Evolutionary conservation across 2,113 vertebrate genomes (phyloP), one percentile per base, ranked within the genome.

Genomic region (Cyprinus carpio): DNA sequence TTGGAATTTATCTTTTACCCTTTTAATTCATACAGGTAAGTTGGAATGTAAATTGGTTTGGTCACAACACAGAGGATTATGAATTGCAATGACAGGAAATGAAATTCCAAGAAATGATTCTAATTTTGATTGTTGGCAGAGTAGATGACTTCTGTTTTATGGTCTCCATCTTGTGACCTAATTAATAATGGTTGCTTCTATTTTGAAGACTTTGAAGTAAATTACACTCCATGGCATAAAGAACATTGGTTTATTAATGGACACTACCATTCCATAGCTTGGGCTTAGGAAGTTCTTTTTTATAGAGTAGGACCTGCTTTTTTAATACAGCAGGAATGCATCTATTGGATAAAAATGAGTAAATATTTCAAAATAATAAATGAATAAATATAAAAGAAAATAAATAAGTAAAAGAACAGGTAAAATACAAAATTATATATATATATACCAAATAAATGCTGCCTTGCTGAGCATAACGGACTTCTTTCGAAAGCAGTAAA

Each of bases 11-110:
- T 46, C 0, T 25, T 49, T 75, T 75, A 25, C 12, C 0, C 23
- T 79, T 79, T 79, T 25, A 62, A 40, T 79, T 25, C 12, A 25
- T 43, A 4, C 23, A 60, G 6, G 11, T 75, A 27, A 25, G n/a
- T 79, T 79, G 76, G 20, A 60, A 40, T 79, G 7, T 60, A 58
- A 79, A 79, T 79, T 34, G 31, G 40, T 23, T n/a, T 23, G 18
- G 20, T 5, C 29, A 7, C 11, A 74, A n/a, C 37, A 25, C 5
- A 40, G 4, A 43, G 34, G 11, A 43, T 43, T 43, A 25, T 74
- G 71, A 25, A 43, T 72, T 46, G 12, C 23, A 74, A 11, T 74
- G 4, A 23, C 29, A 78, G 10, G 29, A 60, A n/a, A 13, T 58
- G 10, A 31, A 12, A 15, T 56, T 58, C 16, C 2, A 34, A 56